A percentile compares a stretch with the other conserved stretches of the same genome.
These are phyloP conservation scores for Prochilodus magdalenae DNA, from an alignment of 2,113 vertebrate genomes.

Conservation along the genomic window DNA sequence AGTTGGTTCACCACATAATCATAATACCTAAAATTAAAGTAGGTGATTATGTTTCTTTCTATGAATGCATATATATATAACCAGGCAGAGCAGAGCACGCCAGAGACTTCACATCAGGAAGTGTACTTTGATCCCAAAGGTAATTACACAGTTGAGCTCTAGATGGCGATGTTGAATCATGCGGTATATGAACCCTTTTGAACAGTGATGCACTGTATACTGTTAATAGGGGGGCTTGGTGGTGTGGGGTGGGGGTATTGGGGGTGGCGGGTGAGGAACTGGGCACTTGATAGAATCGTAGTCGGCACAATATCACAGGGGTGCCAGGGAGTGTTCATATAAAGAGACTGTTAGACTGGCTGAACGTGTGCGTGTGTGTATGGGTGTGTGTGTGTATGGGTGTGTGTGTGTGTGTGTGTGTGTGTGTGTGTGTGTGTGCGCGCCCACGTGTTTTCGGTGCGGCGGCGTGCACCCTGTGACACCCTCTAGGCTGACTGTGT, in stretches of 20 bases:
- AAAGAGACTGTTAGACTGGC: neutral
- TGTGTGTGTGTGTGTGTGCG: constrained; percentile 21
- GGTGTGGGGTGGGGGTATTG: too few species aligned
- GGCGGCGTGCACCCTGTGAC: constrained; percentile 39
- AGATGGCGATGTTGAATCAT: constrained; percentile 35
- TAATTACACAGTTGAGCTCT: neutral
- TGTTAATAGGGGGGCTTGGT: neutral
- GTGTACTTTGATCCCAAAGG: neutral
- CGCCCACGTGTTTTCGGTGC: constrained; percentile 33
- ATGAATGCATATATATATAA: too few species aligned
- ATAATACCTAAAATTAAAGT: too few species aligned
- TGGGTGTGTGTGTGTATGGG: neutral
- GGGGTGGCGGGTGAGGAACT: neutral
- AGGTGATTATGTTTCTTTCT: too few species aligned
- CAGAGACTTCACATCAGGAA: too few species aligned
- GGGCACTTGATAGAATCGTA: neutral
- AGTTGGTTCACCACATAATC: too few species aligned
- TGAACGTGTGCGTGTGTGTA: constrained; percentile 9
- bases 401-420: constrained; percentile 29
- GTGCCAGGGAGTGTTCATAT: neutral
- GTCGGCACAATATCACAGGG: constrained; percentile 16
- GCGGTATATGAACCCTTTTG: neutral
- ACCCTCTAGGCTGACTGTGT: constrained; percentile 35
- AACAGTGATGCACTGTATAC: neutral
- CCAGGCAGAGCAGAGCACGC: too few species aligned